These are phyloP conservation scores for Globodera ellingtonae DNA, from an alignment of 1,140 invertebrate genomes.

Conservation along the genomic window DNA sequence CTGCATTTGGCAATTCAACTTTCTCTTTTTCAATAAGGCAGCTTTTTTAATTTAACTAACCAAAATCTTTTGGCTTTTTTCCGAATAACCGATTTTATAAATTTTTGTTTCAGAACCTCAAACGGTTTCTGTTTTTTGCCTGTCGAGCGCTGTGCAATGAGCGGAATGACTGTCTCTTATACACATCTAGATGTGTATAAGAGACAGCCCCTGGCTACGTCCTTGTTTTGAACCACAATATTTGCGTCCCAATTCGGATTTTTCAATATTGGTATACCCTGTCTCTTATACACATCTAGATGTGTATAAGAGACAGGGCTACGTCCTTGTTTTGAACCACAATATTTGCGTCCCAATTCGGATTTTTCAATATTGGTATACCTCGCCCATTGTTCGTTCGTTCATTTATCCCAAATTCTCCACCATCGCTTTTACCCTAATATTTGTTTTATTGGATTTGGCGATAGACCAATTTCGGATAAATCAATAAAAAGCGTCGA, in stretches of 20 bases:
- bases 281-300: no score
- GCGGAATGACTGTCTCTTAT: no score
- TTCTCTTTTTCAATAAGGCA: conserved; percentile 90
- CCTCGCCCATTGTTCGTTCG: not conserved
- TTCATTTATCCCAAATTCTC: not conserved
- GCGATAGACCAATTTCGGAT: no score
- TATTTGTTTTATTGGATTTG: not conserved
- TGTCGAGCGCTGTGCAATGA: conserved; percentile 38
- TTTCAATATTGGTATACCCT: no score
- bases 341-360: not conserved
- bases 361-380: not conserved
- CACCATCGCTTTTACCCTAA: not conserved
- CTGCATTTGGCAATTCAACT: conserved; percentile 97
- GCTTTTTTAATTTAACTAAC: not conserved
- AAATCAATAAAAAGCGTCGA: no score
- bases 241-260: no score
- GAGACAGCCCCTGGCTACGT: no score
- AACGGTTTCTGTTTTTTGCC: conserved; percentile 43
- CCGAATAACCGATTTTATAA: not conserved
- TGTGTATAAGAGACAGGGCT: no score
- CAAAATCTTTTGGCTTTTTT: not conserved
- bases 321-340: not conserved
- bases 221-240: no score
- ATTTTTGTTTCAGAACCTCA: conserved; percentile 31
- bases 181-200: no score